A percentile compares a stretch with the other conserved stretches of the same genome.
Evolutionary conservation across 1,140 invertebrate genomes (phyloP).

Genomic region (Pantala flavescens): DNA sequence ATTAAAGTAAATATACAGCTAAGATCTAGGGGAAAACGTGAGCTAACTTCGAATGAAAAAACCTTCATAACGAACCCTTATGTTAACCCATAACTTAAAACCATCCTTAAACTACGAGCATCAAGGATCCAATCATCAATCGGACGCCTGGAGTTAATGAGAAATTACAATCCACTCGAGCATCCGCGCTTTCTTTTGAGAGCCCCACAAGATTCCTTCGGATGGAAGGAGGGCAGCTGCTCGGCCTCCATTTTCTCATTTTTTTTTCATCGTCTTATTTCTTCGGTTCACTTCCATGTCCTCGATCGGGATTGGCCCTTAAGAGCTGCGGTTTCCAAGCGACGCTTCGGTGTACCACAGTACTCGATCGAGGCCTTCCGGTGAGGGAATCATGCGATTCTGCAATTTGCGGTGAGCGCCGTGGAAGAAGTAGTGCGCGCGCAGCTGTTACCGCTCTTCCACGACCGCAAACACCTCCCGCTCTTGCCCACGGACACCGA

Average conservation of each 20-base stretch:
- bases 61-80: no score
- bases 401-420: not conserved
- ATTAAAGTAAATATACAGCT: no score
- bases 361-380: conserved; percentile 1
- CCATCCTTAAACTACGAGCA: no score
- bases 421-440: not conserved
- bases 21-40: no score
- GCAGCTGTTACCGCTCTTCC: not conserved
- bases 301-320: not conserved
- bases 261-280: not conserved
- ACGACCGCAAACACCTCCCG: not conserved
- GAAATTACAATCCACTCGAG: no score
- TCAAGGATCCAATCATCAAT: no score
- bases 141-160: no score
- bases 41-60: no score
- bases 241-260: not conserved
- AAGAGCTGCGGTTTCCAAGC: not conserved
- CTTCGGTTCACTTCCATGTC: not conserved
- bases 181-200: no score
- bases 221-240: not conserved
- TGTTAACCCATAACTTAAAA: no score
- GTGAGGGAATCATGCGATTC: not conserved
- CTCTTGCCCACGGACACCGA: not conserved
- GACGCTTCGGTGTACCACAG: not conserved
- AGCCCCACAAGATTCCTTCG: not conserved